Conservation (phyloP, 37 sponge, comb jelly and placozoan species). For the Geodia barretti region DNA sequence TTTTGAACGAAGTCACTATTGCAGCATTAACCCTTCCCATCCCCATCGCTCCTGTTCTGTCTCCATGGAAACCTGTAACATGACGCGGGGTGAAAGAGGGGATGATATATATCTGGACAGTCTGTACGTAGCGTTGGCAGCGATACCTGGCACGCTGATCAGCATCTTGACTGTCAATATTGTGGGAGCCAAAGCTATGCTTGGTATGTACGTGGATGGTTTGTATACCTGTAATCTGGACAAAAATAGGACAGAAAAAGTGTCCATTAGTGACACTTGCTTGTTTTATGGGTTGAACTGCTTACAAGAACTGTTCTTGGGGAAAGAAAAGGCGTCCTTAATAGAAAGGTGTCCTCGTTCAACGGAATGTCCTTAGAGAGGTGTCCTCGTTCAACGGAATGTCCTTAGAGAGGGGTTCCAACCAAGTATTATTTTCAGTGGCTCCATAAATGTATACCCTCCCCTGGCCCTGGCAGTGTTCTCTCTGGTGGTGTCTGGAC, state of each 20-base stretch:
- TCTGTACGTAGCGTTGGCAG: constrained; percentile 55
- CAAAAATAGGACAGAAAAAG: too few relatives aligned
- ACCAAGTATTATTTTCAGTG: too few relatives aligned
- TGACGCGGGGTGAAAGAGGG: not conserved
- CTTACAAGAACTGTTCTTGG: not conserved
- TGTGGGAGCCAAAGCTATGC: constrained; percentile 37
- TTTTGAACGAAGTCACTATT: not conserved
- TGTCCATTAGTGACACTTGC: too few relatives aligned
- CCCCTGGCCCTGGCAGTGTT: constrained; percentile 8
- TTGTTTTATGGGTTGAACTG: not conserved
- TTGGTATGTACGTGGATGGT: too few relatives aligned
- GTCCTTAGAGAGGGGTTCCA: too few relatives aligned
- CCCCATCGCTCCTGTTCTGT: not conserved
- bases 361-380: too few relatives aligned
- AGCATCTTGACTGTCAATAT: constrained; percentile 63
- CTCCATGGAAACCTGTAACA: not conserved
- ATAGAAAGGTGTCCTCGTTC: too few relatives aligned
- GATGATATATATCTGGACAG: constrained; percentile 52
- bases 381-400: too few relatives aligned
- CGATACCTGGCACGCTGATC: constrained; percentile 54
- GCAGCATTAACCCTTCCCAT: not conserved
- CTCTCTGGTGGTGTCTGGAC: constrained; percentile 57
- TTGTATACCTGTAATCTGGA: too few relatives aligned
- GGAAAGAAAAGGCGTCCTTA: too few relatives aligned
- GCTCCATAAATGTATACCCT: too few relatives aligned